A percentile compares a stretch with the other conserved stretches of the same genome.
Evolutionary conservation across 2,113 vertebrate species (phyloP).

Genomic region (Ciconia stormi): DNA sequence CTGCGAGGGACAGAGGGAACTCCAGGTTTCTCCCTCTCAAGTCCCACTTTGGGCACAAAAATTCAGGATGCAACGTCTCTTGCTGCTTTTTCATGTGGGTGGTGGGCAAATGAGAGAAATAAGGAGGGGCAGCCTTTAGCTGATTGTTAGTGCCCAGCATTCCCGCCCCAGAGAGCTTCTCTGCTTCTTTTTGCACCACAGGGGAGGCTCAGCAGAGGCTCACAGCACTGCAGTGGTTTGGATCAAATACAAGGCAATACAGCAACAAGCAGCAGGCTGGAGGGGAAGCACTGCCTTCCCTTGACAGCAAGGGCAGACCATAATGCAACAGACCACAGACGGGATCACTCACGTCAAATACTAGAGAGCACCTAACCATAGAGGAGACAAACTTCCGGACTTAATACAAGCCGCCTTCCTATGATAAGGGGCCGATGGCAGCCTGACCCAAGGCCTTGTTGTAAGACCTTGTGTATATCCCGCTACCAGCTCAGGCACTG

Average conservation of each 20-base stretch:
- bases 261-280: background rate
- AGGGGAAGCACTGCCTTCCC: background rate
- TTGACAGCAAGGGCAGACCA: background rate
- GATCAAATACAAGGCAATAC: background rate
- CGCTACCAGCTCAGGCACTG: fast-evolving
- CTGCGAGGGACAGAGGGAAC: background rate
- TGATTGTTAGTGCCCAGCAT: background rate
- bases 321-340: background rate
- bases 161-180: background rate
- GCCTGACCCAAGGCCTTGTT: background rate
- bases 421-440: background rate
- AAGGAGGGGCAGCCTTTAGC: background rate
- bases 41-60: background rate
- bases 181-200: fast-evolving
- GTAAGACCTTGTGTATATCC: background rate
- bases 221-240: background rate
- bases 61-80: background rate
- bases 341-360: background rate
- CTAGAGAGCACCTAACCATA: background rate
- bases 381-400: background rate
- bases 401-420: background rate
- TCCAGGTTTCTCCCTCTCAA: background rate
- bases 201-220: background rate
- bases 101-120: background rate
- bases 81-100: background rate